These are phyloP conservation scores for Ciona savignyi DNA, from an alignment of 23 tunicate species.

Conservation along the genomic window DNA sequence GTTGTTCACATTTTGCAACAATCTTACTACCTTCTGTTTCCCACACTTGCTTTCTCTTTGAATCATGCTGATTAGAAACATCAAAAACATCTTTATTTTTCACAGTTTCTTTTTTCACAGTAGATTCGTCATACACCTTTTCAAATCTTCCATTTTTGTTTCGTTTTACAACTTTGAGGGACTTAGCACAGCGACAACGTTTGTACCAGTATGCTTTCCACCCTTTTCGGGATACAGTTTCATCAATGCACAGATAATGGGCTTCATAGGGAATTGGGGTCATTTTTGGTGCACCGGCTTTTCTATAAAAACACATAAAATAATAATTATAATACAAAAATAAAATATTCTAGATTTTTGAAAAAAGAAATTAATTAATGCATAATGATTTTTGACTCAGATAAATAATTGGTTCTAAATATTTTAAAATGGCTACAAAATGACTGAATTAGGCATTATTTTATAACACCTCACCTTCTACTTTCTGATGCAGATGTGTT, in stretches of 20 bases:
- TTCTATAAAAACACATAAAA: slow-evolving; percentile 11
- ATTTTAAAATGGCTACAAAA: no score
- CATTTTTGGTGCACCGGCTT: slow-evolving; percentile 10
- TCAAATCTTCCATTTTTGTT: not conserved
- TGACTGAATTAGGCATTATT: not conserved
- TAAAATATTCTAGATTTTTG: not conserved
- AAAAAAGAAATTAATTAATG: not conserved
- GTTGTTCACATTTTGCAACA: no score
- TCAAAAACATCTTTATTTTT: no score
- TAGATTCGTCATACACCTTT: no score
- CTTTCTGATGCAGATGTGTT: no score
- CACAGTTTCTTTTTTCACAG: no score
- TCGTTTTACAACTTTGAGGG: not conserved
- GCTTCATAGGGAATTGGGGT: slow-evolving; percentile 75
- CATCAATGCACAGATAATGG: slow-evolving; percentile 56
- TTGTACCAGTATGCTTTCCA: slow-evolving; percentile 86
- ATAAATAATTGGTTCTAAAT: no score
- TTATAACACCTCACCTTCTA: no score
- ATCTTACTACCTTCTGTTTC: no score
- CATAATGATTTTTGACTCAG: not conserved
- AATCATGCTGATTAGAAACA: no score
- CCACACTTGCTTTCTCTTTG: no score
- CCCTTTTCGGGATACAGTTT: slow-evolving; percentile 45
- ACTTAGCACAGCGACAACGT: slow-evolving; percentile 54
- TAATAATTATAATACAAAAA: not conserved